These are phyloP conservation scores for Cheirogaleus medius DNA, from an alignment of 2,113 vertebrate species.

Conservation along the genomic window DNA sequence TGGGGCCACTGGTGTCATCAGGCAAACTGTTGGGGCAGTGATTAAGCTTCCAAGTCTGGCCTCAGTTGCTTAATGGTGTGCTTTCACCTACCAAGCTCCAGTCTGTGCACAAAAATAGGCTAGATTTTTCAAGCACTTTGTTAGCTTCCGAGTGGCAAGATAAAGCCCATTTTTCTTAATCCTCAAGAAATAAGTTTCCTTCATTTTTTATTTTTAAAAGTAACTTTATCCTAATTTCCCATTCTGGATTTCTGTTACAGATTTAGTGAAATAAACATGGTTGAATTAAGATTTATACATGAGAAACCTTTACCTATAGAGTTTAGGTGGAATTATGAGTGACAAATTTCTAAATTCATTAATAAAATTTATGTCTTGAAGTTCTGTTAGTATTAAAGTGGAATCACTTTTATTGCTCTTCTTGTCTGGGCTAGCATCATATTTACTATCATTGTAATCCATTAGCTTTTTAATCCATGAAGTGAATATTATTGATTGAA, in stretches of 20 bases:
- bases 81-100: background rate
- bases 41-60: background rate
- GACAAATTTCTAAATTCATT: background rate
- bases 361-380: background rate
- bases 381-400: background rate
- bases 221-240: background rate
- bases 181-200: background rate
- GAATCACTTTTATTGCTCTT: background rate
- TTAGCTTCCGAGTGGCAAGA: background rate
- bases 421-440: background rate
- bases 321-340: background rate
- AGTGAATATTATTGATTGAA: background rate
- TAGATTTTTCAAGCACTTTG: background rate
- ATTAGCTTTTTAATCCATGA: background rate
- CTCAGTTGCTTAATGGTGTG: background rate
- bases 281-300: background rate
- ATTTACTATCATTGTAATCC: background rate
- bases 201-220: background rate
- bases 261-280: background rate
- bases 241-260: background rate
- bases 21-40: background rate
- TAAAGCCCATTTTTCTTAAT: background rate
- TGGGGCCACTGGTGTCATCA: background rate
- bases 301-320: background rate
- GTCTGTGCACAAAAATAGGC: background rate